Evolutionary conservation across 2,888 invertebrate species (phyloP).

Genomic region (Prosapia bicincta): DNA sequence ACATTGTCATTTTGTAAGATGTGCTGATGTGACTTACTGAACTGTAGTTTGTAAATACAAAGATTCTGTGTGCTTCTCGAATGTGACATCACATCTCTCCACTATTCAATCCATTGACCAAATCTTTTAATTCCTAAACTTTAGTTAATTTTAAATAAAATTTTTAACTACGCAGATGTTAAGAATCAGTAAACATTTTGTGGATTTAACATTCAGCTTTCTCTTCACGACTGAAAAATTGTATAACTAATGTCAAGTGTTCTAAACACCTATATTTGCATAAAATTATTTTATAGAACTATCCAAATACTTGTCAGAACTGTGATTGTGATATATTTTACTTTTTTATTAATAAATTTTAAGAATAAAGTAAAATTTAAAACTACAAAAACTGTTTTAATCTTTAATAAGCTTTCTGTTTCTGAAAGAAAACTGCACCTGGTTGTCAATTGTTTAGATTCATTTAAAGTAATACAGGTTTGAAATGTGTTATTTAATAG

Average conservation of each 20-base stretch:
- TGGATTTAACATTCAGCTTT: neutral
- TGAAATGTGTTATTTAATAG: no score
- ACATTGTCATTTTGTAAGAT: constrained; percentile 18
- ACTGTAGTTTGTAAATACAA: constrained; percentile 19
- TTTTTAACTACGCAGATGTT: no score
- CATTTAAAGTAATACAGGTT: no score
- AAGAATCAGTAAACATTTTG: neutral
- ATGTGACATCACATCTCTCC: neutral
- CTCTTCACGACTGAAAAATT: neutral
- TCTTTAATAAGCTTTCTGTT: neutral
- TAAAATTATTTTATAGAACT: neutral
- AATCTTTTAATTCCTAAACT: neutral
- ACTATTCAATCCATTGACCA: neutral
- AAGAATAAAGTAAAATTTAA: neutral
- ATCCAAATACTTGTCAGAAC: neutral
- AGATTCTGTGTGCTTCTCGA: neutral
- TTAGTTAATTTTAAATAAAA: neutral
- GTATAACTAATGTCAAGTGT: no score
- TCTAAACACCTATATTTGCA: no score
- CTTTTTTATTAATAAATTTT: neutral
- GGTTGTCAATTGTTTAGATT: no score
- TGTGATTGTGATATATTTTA: neutral
- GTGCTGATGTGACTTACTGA: constrained; percentile 13
- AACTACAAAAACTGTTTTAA: neutral
- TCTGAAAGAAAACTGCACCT: no score